Evolutionary conservation across 1,140 invertebrate genomes (phyloP), one percentile per base, ranked within the genome.

Genomic region (Ceratoteleas bidentatus): DNA sequence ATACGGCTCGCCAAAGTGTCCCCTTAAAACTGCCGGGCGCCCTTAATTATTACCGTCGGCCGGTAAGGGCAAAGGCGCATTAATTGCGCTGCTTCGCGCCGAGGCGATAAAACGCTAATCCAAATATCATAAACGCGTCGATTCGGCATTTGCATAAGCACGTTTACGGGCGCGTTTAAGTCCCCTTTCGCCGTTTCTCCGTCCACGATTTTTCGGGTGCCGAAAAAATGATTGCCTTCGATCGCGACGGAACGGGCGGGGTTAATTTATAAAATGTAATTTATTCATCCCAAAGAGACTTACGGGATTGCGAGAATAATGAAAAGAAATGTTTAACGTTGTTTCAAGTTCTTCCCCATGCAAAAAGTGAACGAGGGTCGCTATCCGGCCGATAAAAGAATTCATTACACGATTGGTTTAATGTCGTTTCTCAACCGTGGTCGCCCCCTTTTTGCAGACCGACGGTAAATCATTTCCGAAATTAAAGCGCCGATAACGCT

Each of bases 281-380:
- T 83, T 75, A 83, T 83, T 83, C 74, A 83, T 83, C 75, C 65
- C 40, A 64, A 8, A 10, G 43, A 70, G 65, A 83, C 78, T 83
- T 77, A 82, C 74, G 62, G 15, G 16, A 33, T 14, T 34, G 64
- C 70, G 47, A 52, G 15, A 45, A 38, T 68, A 73, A 80, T 68
- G 69, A 73, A 77, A 77, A 77, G 64, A 69, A 82, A 77, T 77
- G 80, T 77, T 76, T 72, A 58, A 74, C 69, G 69, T 69, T 82
- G 80, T 78, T 82, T 78, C 73, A 62, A 76, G 80, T 47, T 43
- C 72, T 81, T 66, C 7, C 43, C 61, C 54, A 54, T n/a, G n/a
- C 54, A 50, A 60, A 62, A 77, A 80, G 62, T 54, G 66, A 52
- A 38, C 43, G 77, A 69, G 64, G 57, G 58, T 40, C 36, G 65